Base-by-base conservation (phyloP, 2,113 vertebrate species). In the Tragelaphus imberbis region DNA sequence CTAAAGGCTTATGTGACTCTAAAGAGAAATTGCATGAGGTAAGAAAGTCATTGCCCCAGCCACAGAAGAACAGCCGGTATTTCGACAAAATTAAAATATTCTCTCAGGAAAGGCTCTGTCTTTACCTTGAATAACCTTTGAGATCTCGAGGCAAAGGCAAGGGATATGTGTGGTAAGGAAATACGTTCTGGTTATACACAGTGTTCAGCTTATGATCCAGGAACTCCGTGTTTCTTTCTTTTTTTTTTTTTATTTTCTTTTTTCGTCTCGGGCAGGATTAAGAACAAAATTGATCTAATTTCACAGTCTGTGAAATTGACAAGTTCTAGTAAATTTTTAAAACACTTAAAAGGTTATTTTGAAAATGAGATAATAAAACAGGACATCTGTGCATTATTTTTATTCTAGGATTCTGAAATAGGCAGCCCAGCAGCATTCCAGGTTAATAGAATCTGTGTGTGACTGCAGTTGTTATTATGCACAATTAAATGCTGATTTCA, bases 381-480 rank as follows among this genome's bases (percentile, higher is more conserved):
- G 86, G 36, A 93, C 68, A 91, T 88, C 75, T 82, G 40, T 36
- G 23, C 68, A 63, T 88, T 68, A n/a, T 53, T 33, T 86, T 88
- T 58, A 84, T 33, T 59, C 85, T 47, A 79, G 47, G 59, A 92
- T 95, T 92, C 82, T 63, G 59, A 88, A 94, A 85, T 33, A 47
- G 40, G 63, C 88, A 85, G 23, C 51, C 84, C 77, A 79, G 88
- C 36, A 97, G 59, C 17, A 49, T 68, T 51, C 44, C 82, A 89
- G 85, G 85, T 88, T 86, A 87, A 65, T 6, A 84, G 75, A 75
- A 90, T 84, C 81, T 68, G 49, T 33, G 23, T 49, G 71, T 97
- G 93, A 98, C 58, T 91, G 51, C 85, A 97, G 61, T 33, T 94
- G 77, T 92, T 89, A 96, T 95, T 93, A 91, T 95, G 93, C 86